Evolutionary conservation across 1,140 invertebrate species (phyloP), one percentile per base, ranked within the genome.

Genomic region (Nasonia giraulti): DNA sequence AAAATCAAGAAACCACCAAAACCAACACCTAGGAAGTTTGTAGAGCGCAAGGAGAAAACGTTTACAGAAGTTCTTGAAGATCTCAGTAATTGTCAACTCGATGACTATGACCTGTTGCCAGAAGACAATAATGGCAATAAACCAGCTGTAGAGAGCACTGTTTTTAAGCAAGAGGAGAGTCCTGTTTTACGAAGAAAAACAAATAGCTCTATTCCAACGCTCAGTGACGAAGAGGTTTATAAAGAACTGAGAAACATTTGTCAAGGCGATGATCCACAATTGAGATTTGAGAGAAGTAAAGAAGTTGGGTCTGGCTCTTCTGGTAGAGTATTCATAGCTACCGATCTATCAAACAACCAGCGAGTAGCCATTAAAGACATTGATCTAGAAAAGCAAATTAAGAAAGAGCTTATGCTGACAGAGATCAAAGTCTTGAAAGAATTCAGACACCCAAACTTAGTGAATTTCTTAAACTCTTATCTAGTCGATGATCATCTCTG

Each of bases 321-420:
- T 33, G 98, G 98, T 74, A 97, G 96, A 68, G 98, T 99, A 5
- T 99, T 97, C 91, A 98, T 97, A 84, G 98, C 98, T 0, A 95
- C 95, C 55, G 97, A 99, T 92, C 94, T 95, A 68, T 94, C 95
- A 50, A 96, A 96, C 37, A 95, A 96, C 74, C 93, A 96, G 14
- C 96, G 96, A 92, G 98, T 99, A 10, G 98, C 98, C 8, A 97
- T 99, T 81, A 99, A 99, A 93, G 97, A 98, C 88, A 99, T 99
- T 92, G 98, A 99, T 92, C 94, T 99, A 88, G 95, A 96, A 10
- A 98, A 98, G 91, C 98, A 99, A 90, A 96, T 97, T 66, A 97
- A 98, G 90, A 99, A 99, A 93, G 98, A 99, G 92, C 94, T 99
- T 85, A 98, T 99, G 91, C 94, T 99, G 85, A 99, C 97, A 83